Evolutionary conservation across 2,113 vertebrate species (phyloP), one percentile per base, ranked within the genome.

Genomic region (Percopsis transmontana): DNA sequence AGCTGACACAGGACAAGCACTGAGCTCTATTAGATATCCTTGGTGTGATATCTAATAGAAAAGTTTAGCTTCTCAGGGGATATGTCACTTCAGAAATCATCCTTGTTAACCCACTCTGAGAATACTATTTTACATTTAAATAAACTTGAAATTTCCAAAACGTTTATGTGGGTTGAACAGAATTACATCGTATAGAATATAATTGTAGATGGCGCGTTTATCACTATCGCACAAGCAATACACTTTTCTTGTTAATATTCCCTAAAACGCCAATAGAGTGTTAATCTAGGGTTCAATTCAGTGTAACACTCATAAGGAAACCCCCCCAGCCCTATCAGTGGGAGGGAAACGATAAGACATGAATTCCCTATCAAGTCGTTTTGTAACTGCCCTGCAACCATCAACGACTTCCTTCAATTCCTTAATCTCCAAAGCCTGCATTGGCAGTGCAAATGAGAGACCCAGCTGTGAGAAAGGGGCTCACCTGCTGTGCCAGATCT

Each of bases 401-500:
- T 50, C 1, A 62, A 62, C 51, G 76, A 81, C 74, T 33, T 33
- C 27, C 27, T 33, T 33, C 27, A 33, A 33, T 58, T 42, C 11
- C 39, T 79, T 79, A 76, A 77, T 81, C 82, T 77, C 48, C 62
- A 72, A 85, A 80, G 72, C 74, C 54, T 68, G 59, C 53, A 62
- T 69, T 70, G 82, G 77, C 78, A 76, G 78, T 21, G 42, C 66
- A 79, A 79, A 74, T 1, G 62, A 62, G 68, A 65, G 79, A 71
- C 55, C 68, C 69, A 77, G 65, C 74, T 53, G 61, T 53, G 77
- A 72, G 62, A 66, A 71, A 53, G 70, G 57, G 66, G 53, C 62
- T 85, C 76, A 87, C 84, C 84, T 83, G 69, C 71, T 76, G 76
- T 72, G 79, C 78, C 81, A 79, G 76, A 83, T 69, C 78, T 70